Conservation (phyloP, 2,113 vertebrate species). For the Tylochromis polylepis region DNA sequence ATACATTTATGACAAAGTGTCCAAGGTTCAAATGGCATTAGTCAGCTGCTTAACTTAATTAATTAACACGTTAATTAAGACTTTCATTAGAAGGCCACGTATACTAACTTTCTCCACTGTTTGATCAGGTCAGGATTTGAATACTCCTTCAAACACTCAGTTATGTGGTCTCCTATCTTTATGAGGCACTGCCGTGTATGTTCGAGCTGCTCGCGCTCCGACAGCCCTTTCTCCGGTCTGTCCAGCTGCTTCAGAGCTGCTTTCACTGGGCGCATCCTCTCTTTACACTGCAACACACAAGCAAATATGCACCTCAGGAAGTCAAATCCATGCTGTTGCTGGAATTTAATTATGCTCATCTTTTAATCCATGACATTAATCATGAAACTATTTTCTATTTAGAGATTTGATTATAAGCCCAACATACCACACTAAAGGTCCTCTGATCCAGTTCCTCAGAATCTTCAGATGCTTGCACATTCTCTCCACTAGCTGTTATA, state of each 20-base stretch:
- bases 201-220: slow-evolving; percentile 95
- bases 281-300: slow-evolving; percentile 84
- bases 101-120: slow-evolving; percentile 92
- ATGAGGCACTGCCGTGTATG: slow-evolving; percentile 96
- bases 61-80: background rate
- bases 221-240: slow-evolving; percentile 95
- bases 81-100: background rate
- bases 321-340: background rate
- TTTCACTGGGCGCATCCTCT: slow-evolving; percentile 97
- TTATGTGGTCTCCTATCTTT: slow-evolving; percentile 98
- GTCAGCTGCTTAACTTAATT: background rate
- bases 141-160: slow-evolving; percentile 94
- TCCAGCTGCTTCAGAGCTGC: slow-evolving; percentile 96
- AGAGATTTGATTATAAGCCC: background rate
- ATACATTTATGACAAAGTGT: background rate
- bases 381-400: background rate
- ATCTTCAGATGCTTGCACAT: slow-evolving; percentile 84
- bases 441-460: slow-evolving; percentile 97
- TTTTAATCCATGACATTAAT: background rate
- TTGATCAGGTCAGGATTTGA: slow-evolving; percentile 95
- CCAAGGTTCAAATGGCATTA: background rate
- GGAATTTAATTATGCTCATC: background rate
- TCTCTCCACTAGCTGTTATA: slow-evolving; percentile 84
- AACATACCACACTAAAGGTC: slow-evolving; percentile 94
- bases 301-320: background rate